A percentile compares a stretch with the other conserved stretches of the same genome.
Conservation (phyloP, 2,797 vertebrate species). For the Poecilia velifera region DNA sequence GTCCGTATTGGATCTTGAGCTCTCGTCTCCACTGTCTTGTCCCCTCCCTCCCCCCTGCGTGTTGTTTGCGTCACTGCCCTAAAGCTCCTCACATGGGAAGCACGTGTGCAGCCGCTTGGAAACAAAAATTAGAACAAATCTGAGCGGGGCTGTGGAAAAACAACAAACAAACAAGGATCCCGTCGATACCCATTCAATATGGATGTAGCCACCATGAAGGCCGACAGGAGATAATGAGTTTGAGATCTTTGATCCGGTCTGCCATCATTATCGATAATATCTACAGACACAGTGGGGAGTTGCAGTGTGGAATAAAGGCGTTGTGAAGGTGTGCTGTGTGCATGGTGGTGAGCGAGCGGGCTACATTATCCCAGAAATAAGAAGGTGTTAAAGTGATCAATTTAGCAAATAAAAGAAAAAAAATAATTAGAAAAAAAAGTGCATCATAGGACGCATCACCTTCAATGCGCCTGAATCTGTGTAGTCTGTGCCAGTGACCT, state of each 20-base stretch:
- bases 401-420: constrained; percentile 15
- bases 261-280: constrained; percentile 48
- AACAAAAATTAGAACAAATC: constrained; percentile 73
- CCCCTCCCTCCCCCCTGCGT: not conserved
- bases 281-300: constrained; percentile 18
- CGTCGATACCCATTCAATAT: constrained; percentile 55
- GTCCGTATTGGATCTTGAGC: constrained; percentile 37
- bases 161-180: constrained; percentile 39
- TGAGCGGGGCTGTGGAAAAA: constrained; percentile 56
- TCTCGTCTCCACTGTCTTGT: constrained; percentile 27
- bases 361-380: not conserved
- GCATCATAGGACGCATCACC: constrained; percentile 37
- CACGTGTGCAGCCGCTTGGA: constrained; percentile 67
- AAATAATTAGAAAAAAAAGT: constrained; percentile 32
- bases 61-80: constrained; percentile 66
- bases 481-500: constrained; percentile 80
- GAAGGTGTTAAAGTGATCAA: constrained; percentile 3
- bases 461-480: constrained; percentile 52
- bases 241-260: constrained; percentile 38
- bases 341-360: not conserved
- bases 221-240: constrained; percentile 50
- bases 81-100: constrained; percentile 73
- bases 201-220: constrained; percentile 36
- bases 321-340: constrained; percentile 11
- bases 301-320: not conserved